Evolutionary conservation across 2,888 invertebrate species (phyloP).

Genomic region (Baronia brevicornis): DNA sequence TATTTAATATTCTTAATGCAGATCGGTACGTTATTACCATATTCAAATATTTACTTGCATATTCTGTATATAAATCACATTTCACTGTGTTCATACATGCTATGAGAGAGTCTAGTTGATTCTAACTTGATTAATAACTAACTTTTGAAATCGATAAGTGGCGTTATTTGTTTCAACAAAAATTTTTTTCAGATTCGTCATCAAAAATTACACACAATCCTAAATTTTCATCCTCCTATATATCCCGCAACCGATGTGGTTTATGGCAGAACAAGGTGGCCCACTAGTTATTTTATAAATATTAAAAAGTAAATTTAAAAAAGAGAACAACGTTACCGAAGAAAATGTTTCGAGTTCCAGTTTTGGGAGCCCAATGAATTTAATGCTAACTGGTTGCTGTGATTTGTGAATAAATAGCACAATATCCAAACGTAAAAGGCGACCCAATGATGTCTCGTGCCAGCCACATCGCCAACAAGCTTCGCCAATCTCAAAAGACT

Average conservation of each 20-base stretch:
- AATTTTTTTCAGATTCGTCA: not conserved
- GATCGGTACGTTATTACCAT: no score
- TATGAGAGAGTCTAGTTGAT: no score
- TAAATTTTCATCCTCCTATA: not conserved
- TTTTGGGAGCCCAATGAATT: constrained; percentile 45
- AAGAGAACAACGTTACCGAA: constrained; percentile 29
- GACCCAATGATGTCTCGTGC: constrained; percentile 38
- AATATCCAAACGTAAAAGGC: constrained; percentile 36
- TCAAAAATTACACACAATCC: not conserved
- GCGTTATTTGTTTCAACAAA: not conserved
- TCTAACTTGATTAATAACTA: no score
- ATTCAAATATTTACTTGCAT: no score
- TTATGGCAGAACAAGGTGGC: no score
- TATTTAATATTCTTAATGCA: no score
- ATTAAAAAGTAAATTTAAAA: not conserved
- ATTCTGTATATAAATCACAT: no score
- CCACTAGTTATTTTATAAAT: not conserved
- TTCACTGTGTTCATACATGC: no score
- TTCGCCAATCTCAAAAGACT: constrained; percentile 49
- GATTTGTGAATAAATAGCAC: constrained; percentile 38
- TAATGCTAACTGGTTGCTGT: constrained; percentile 46
- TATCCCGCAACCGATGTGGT: no score
- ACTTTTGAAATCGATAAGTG: no score
- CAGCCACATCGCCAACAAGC: constrained; percentile 49
- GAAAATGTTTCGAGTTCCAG: constrained; percentile 52